Evolutionary conservation across 1,140 invertebrate genomes (phyloP), one percentile per base, ranked within the genome.

Genomic region (Halyomorpha halys): DNA sequence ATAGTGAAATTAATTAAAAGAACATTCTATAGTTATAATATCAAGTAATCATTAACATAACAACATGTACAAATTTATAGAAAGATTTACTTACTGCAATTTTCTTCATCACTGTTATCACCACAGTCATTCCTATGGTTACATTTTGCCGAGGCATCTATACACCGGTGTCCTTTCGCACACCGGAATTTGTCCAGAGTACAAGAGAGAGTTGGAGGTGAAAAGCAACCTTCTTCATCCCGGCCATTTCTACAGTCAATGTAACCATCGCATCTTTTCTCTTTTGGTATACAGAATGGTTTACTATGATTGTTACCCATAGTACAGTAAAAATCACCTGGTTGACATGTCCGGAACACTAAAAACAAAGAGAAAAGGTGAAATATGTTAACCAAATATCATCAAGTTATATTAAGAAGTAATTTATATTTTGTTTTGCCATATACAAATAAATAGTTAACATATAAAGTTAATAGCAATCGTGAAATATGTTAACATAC

Each of bases 201-300:
- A 71, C 91, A 94, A 21, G 86, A 79, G 8, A 82, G 74, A n/a
- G 81, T 84, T 59, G 73, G 71, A 4, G 78, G 74, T 18, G 74
- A 56, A 18, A 71, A 68, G 73, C 92, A 94, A 60, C 82, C 83
- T 56, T 88, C 83, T 73, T 96, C 93, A 71, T 96, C 93, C 60
- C 81, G 83, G 44, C 87, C 83, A 67, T 90, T 91, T 47, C 93
- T 80, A 74, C 93, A 97, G 73, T 95, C 90, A 69, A 79, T 74
- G 73, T 89, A 93, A 66, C 92, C 93, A 71, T 97, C 89, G 76
- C 94, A 96, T 72, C 82, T 85, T 74, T 93, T 93, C 66, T 86
- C 83, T 68, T 86, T 87, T 13, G 89, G 85, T 72, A 96, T 84
- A 73, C 93, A 97, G 34, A 39, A 39, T 21, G 77, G 77, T 44